A percentile compares a stretch with the other conserved stretches of the same genome.
phyloP scores from a whole-genome alignment of 2,888 invertebrate species.

The Sylvicola cinctus region DNA sequence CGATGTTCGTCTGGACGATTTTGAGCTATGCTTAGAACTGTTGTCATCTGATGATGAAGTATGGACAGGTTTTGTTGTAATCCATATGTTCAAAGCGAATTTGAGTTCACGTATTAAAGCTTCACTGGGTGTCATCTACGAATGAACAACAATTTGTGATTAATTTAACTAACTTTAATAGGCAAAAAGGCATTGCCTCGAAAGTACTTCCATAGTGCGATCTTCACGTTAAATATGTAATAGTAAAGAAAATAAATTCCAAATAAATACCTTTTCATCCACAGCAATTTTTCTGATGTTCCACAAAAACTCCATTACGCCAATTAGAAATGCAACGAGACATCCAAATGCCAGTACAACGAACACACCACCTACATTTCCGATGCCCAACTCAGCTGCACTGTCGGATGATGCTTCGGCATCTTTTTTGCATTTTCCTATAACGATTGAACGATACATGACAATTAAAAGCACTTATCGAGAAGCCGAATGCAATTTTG shows the following conservation, averaged over 20 bases:
- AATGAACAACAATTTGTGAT: conserved; percentile 8
- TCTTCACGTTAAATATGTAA: too few species aligned
- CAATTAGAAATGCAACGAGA: conserved; percentile 45
- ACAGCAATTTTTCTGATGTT: conserved; percentile 59
- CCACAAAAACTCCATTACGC: conserved; percentile 67
- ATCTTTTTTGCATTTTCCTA: background rate
- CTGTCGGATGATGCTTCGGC: conserved; percentile 10
- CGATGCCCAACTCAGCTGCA: conserved; percentile 21
- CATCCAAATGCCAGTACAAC: conserved; percentile 62
- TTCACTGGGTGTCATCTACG: conserved; percentile 44
- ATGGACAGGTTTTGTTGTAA: conserved; percentile 46
- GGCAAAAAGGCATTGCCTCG: too few species aligned
- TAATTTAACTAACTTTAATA: too few species aligned
- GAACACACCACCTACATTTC: conserved; percentile 81
- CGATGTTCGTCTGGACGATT: background rate
- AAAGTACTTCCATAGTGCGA: too few species aligned
- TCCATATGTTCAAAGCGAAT: conserved; percentile 53
- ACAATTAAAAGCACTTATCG: conserved; percentile 1
- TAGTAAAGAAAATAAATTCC: too few species aligned
- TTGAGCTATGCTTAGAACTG: background rate
- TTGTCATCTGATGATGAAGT: background rate
- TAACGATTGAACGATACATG: background rate
- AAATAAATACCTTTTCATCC: conserved; percentile 41
- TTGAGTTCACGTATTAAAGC: conserved; percentile 46
- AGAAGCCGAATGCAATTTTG: background rate